Evolutionary conservation across 1,140 invertebrate species (phyloP), one percentile per base, ranked within the genome.

Genomic region (Hycleus phaleratus): DNA sequence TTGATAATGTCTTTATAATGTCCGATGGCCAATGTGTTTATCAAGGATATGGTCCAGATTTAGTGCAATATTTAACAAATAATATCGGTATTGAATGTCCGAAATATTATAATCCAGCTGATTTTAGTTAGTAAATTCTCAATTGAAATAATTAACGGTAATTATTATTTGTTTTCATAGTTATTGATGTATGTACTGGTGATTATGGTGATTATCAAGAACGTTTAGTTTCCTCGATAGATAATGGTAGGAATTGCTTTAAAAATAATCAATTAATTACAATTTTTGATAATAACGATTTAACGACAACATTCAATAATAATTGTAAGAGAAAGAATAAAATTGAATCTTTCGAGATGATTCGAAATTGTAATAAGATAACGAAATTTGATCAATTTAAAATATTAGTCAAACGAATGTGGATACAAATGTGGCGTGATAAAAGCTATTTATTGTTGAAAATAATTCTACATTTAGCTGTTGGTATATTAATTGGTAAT

Each of bases 1-100:
- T 91, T 68, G 85, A 91, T 72, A 82, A 88, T 44, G 81, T 90
- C 1, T 91, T 90, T 61, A 80, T 90, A 2, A 78, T 91, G 0
- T 79, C 86, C 0, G 77, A 77, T 32, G 88, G 89, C 0, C 81
- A 86, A 58, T 91, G 88, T 65, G 81, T 85, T 2, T 91, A 87
- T 69, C 84, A 88, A 58, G 87, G 87, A 3, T 74, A 78, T 2
- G 78, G 82, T 0, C 64, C 77, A 5, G 80, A 87, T 11, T 78
- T 90, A 7, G 81, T 91, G 10, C 82, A 85, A 0, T 91, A 84
- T 70, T 71, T 91, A 11, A 71, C 79, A 2, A 74, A 79, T 32
- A 7, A 5, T 32, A 66, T 89, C 32, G 83, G 83, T 3, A 70
- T 89, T 0, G 77, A 82, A 18, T 91, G 88, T 65, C 89, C 89